A percentile compares a stretch with the other conserved stretches of the same genome.
These are phyloP conservation scores for Xenotilapia longispinis DNA, from an alignment of 2,113 vertebrate genomes.

Conservation along the genomic window DNA sequence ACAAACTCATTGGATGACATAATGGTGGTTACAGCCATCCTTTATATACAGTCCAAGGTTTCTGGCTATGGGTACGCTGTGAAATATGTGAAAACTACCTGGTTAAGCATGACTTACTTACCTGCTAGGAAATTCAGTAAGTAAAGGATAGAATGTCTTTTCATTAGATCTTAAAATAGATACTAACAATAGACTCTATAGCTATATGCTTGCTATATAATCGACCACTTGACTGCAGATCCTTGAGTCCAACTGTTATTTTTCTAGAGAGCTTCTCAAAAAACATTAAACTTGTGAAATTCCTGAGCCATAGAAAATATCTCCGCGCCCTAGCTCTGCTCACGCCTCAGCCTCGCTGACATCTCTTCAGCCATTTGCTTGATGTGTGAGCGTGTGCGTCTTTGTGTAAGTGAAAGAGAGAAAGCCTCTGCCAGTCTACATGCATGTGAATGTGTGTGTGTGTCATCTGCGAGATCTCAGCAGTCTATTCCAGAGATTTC, in stretches of 20 bases:
- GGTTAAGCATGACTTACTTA: neutral
- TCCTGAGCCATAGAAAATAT: conserved; percentile 63
- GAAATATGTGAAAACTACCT: neutral
- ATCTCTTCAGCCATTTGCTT: conserved; percentile 22
- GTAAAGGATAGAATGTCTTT: neutral
- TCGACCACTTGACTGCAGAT: conserved; percentile 15
- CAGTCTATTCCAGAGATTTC: conserved; percentile 85
- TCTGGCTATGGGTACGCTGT: neutral
- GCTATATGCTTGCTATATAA: neutral
- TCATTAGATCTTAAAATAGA: neutral
- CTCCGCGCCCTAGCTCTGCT: conserved; percentile 3
- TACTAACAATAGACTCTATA: neutral
- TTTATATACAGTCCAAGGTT: neutral
- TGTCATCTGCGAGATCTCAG: conserved; percentile 77
- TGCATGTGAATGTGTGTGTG: neutral
- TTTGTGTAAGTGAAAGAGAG: neutral
- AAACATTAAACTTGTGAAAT: conserved; percentile 72
- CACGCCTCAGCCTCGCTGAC: conserved; percentile 44
- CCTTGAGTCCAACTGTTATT: conserved; percentile 44
- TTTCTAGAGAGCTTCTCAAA: conserved; percentile 61
- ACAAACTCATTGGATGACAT: neutral
- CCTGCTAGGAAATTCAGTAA: neutral
- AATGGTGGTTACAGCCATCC: neutral
- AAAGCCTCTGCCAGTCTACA: neutral
- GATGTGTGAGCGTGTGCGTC: neutral